These are phyloP conservation scores for Colossoma macropomum DNA, from an alignment of 2,113 vertebrate species.

Conservation along the genomic window DNA sequence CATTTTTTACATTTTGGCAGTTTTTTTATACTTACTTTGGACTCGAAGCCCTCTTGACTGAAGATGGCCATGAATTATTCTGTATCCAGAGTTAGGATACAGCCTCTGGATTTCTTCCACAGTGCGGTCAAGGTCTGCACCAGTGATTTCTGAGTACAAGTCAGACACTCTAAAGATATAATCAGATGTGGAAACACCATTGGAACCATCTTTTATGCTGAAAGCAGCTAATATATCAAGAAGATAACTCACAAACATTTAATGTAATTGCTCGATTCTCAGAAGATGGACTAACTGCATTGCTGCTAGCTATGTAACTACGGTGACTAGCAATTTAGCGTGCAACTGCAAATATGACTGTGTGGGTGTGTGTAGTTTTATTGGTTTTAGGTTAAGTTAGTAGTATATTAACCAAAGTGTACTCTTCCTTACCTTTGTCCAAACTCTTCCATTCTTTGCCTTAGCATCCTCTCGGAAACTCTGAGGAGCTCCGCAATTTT, in stretches of 20 bases:
- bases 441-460: conserved; percentile 7
- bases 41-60: background rate
- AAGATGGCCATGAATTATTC: conserved; percentile 5
- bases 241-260: background rate
- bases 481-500: background rate
- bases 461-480: background rate
- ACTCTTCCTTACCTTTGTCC: background rate
- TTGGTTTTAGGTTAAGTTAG: background rate
- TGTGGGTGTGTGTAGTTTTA: no score
- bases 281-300: background rate
- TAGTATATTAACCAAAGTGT: background rate
- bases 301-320: no score
- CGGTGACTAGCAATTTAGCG: background rate
- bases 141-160: background rate
- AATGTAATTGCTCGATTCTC: background rate
- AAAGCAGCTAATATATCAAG: background rate
- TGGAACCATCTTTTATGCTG: no score
- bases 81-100: conserved; percentile 13
- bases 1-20: background rate
- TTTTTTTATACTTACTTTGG: background rate
- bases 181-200: background rate
- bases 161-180: background rate
- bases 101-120: conserved; percentile 8
- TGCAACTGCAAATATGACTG: no score
- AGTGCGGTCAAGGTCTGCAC: conserved; percentile 18